phyloP scores from a whole-genome alignment of 2,888 invertebrate species.

The Lithophane socia region DNA sequence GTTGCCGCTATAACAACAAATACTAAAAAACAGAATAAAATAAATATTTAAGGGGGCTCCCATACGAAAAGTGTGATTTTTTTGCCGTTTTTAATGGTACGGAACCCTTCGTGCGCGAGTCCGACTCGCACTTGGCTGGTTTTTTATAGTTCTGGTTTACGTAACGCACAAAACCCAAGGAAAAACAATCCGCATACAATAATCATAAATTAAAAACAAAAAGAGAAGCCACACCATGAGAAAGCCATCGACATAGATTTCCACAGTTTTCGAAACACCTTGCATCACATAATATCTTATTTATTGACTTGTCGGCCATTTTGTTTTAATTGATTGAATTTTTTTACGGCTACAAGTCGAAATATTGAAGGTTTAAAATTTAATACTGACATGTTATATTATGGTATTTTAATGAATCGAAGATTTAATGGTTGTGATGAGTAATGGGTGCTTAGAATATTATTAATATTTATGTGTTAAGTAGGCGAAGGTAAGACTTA shows the following conservation, averaged over 20 bases:
- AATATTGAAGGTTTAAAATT: constrained; percentile 58
- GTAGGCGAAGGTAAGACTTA: constrained; percentile 25
- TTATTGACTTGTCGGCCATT: constrained; percentile 48
- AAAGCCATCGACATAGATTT: constrained; percentile 56
- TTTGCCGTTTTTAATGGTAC: too few species aligned
- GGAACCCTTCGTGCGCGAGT: too few species aligned
- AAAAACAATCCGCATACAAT: constrained; percentile 37
- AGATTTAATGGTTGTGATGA: constrained; percentile 55
- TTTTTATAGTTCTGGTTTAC: constrained; percentile 24
- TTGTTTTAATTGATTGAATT: constrained; percentile 55
- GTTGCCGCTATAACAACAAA: too few species aligned
- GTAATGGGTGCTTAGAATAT: constrained; percentile 44
- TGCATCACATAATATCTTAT: constrained; percentile 39
- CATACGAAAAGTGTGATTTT: too few species aligned
- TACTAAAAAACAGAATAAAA: too few species aligned
- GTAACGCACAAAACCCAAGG: constrained; percentile 25
- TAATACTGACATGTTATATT: constrained; percentile 53
- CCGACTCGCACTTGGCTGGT: too few species aligned
- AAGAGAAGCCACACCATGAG: constrained; percentile 56
- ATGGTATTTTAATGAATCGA: constrained; percentile 64
- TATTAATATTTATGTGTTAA: constrained; percentile 40
- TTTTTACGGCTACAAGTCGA: constrained; percentile 47
- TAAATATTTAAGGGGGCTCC: too few species aligned
- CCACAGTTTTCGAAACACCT: constrained; percentile 53
- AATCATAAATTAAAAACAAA: constrained; percentile 44